Evolutionary conservation across 2,797 vertebrate species (phyloP).

Genomic region (Lacerta viridis): DNA sequence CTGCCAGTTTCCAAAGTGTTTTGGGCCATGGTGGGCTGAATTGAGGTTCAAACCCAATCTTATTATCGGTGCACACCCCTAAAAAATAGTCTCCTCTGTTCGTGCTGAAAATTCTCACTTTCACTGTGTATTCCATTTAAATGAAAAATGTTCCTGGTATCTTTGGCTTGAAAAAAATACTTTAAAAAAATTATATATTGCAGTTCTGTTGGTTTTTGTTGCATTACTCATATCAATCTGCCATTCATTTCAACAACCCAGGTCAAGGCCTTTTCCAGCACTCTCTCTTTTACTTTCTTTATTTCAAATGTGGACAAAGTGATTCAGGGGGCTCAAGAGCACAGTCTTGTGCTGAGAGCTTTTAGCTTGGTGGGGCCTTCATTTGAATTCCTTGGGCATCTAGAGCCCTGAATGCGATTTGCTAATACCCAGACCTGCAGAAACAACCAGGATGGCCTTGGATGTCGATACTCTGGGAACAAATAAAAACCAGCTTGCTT

Average conservation of each 20-base stretch:
- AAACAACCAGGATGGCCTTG: constrained; percentile 47
- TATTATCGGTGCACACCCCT: neutral
- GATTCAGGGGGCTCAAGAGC: constrained; percentile 61
- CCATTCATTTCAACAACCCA: constrained; percentile 53
- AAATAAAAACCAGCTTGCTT: constrained; percentile 38
- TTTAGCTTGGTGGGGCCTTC: constrained; percentile 34
- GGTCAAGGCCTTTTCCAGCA: constrained; percentile 48
- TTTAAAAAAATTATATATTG: constrained; percentile 45
- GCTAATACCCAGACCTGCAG: constrained; percentile 41
- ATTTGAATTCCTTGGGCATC: constrained; percentile 42
- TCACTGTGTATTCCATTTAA: constrained; percentile 43
- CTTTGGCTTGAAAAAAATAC: constrained; percentile 44
- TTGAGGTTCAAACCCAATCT: too few relatives aligned
- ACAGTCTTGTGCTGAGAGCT: constrained; percentile 54
- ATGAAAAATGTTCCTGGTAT: constrained; percentile 37
- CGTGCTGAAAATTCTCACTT: constrained; percentile 56
- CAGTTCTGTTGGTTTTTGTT: constrained; percentile 54
- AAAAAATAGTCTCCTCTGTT: constrained; percentile 46
- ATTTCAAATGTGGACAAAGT: constrained; percentile 48
- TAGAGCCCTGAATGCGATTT: constrained; percentile 48
- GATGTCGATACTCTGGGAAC: constrained; percentile 45
- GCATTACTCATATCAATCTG: constrained; percentile 52
- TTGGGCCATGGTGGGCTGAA: too few relatives aligned
- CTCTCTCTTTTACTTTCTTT: constrained; percentile 41
- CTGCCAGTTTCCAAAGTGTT: too few relatives aligned